These are phyloP conservation scores for Leptobrachium leishanense DNA, from an alignment of 2,113 vertebrate genomes.

Conservation along the genomic window DNA sequence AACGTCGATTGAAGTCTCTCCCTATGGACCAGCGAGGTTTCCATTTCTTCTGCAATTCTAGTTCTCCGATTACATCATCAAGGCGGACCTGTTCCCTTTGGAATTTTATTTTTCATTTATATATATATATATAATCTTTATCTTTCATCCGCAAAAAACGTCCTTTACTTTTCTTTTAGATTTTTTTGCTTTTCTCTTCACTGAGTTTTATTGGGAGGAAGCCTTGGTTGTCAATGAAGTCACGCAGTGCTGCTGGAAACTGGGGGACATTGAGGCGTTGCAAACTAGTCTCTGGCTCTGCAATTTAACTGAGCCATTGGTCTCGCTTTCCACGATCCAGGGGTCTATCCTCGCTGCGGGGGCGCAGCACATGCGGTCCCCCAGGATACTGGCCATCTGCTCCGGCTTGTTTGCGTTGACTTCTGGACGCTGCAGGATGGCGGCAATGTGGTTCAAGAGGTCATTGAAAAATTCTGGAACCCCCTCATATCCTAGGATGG, in stretches of 20 bases:
- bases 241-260: conserved; percentile 98
- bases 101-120: background rate
- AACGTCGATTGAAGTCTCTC: background rate
- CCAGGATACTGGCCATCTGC: conserved; percentile 59
- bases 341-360: conserved; percentile 76
- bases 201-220: conserved; percentile 86
- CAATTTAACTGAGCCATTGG: conserved; percentile 71
- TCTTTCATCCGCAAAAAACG: no score
- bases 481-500: conserved; percentile 85
- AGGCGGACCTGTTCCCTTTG: background rate
- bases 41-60: background rate
- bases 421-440: conserved; percentile 80
- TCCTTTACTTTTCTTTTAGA: background rate
- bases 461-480: conserved; percentile 94
- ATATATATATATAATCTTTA: no score
- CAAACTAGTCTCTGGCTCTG: conserved; percentile 94
- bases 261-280: conserved; percentile 86
- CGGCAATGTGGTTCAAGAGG: conserved; percentile 91
- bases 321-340: conserved; percentile 83
- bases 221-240: conserved; percentile 93
- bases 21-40: background rate
- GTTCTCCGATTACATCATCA: conserved; percentile 41
- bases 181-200: conserved; percentile 51
- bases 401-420: conserved; percentile 67
- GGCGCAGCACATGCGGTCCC: conserved; percentile 68